Base-by-base conservation (phyloP, 1,140 invertebrate species). In the Drosophila bocki region DNA sequence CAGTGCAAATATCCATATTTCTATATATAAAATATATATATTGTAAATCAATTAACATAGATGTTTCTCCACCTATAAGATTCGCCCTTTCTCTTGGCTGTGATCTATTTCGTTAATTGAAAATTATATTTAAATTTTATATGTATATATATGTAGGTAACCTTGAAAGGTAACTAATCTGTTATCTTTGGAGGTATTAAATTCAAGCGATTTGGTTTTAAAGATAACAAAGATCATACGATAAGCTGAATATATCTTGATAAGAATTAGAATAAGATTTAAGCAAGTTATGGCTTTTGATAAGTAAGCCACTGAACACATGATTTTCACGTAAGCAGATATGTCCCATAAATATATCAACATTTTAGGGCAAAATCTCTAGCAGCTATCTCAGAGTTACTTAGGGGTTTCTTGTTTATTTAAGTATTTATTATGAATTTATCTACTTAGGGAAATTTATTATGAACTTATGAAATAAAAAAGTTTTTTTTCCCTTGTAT, bases 191-290 rank as follows among this genome's bases (percentile, higher is more conserved):
- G 0, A 8, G 17, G 33, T 15, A 5, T 19, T 22, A 37, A 54
- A 9, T 37, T 22, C 7, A 22, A 15, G 17, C 2, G 17, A 22
- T 37, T 54, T 54, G 0, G 12, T 22, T 15, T 9, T 3, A 9
- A 37, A 54, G 51, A 54, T 37, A 54, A 37, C 17, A 54, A 54
- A 37, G 17, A 35, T 54, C 3, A n/a, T 33, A 3, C 4, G 33
- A 54, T 54, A 54, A 54, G 17, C 29, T 12, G 15, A 51, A 33
- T 19, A 53, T 11, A 51, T n/a, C 5, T 6, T 51, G 50, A 19
- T 53, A 35, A 35, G 17, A 13, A 13, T 35, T 13, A 35, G 0
- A 19, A 48, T 26, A 47, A 22, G 47, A n/a, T 9, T 11, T 37
- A 13, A 7, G 11, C 6, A 17, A 17, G 17, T 17, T 33, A 33